Evolutionary conservation across 1,140 invertebrate species (phyloP).

Genomic region (Dreissena rostriformis): DNA sequence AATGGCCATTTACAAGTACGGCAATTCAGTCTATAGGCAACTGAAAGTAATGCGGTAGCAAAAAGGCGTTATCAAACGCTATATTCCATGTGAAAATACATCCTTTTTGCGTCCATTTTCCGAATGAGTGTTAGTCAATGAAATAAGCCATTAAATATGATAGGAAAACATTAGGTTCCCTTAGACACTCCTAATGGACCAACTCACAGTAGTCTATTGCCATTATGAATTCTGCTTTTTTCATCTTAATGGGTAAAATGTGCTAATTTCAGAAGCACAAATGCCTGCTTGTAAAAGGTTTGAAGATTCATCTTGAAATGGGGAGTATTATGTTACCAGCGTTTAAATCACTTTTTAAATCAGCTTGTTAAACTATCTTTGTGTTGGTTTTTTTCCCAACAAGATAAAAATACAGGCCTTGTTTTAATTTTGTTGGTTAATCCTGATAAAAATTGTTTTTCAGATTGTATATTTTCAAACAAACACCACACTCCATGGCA

Average conservation of each 20-base stretch:
- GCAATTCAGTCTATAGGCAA: too few relatives aligned
- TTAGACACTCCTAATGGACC: constrained; percentile 34
- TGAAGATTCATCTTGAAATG: too few relatives aligned
- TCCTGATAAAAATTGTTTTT: too few relatives aligned
- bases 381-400: background rate
- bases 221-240: constrained; percentile 47
- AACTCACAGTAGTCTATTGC: constrained; percentile 4
- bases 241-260: constrained; percentile 46
- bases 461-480: too few relatives aligned
- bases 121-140: constrained; percentile 25
- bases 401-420: background rate
- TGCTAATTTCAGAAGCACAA: constrained; percentile 34
- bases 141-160: constrained; percentile 49
- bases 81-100: background rate
- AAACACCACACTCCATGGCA: too few relatives aligned
- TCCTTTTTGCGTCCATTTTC: constrained; percentile 13
- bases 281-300: too few relatives aligned
- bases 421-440: too few relatives aligned
- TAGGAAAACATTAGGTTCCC: constrained; percentile 46
- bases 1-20: too few relatives aligned
- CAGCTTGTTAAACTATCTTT: background rate
- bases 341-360: constrained; percentile 39
- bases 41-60: too few relatives aligned
- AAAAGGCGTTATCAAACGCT: too few relatives aligned
- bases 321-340: background rate